These are phyloP conservation scores for Mallateleia sp. DNA, from an alignment of 2,888 invertebrate species.

Conservation along the genomic window DNA sequence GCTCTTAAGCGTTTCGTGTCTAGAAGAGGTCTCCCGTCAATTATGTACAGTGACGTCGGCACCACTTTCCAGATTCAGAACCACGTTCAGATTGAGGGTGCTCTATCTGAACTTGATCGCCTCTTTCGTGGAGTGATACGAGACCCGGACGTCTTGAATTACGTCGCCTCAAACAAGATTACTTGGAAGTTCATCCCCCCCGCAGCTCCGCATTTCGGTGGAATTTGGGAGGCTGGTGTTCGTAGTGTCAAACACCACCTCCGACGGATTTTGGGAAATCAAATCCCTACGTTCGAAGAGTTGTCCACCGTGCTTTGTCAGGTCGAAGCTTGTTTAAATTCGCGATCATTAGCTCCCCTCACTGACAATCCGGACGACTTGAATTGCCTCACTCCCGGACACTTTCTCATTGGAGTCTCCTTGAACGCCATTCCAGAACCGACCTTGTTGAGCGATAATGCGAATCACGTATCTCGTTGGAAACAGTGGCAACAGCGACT, in stretches of 20 bases:
- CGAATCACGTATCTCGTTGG: too few relatives aligned
- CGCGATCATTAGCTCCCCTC: neutral
- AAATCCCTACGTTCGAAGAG: neutral
- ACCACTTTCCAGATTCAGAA: too few relatives aligned
- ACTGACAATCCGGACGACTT: neutral
- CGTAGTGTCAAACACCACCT: constrained; percentile 5
- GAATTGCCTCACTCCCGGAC: neutral
- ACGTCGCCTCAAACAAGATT: too few relatives aligned
- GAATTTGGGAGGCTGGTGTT: neutral
- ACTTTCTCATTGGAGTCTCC: neutral
- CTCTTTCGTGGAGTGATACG: too few relatives aligned
- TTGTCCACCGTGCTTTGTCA: neutral
- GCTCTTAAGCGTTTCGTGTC: too few relatives aligned
- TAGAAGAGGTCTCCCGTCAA: too few relatives aligned
- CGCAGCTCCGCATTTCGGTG: constrained; percentile 23
- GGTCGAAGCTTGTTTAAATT: neutral
- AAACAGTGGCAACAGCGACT: too few relatives aligned
- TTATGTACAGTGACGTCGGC: too few relatives aligned
- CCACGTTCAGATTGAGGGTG: too few relatives aligned
- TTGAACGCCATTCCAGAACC: neutral
- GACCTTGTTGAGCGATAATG: too few relatives aligned
- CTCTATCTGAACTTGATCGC: too few relatives aligned
- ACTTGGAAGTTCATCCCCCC: constrained; percentile 7
- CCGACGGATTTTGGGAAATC: neutral
- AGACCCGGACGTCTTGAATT: too few relatives aligned